Conservation (phyloP, 2,113 vertebrate genomes). For the Eulemur macaco region DNA sequence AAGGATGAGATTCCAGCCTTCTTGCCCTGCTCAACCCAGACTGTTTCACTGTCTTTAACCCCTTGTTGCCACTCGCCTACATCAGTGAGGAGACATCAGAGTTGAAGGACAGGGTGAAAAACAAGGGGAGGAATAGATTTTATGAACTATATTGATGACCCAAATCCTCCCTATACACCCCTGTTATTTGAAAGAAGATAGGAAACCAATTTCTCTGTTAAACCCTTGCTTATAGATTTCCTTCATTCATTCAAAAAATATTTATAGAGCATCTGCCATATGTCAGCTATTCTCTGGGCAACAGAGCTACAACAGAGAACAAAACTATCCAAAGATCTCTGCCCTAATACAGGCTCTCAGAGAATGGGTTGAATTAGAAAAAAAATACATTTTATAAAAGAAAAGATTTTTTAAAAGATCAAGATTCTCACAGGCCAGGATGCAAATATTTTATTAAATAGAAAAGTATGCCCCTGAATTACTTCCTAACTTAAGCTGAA, state of each 20-base stretch:
- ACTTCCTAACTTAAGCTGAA: neutral
- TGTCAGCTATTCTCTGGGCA: neutral
- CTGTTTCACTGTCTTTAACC: neutral
- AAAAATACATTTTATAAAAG: neutral
- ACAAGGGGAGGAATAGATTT: neutral
- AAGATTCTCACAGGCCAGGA: neutral
- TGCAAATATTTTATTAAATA: neutral
- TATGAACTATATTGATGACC: neutral
- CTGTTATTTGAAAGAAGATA: neutral
- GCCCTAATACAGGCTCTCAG: neutral
- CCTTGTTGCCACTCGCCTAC: neutral
- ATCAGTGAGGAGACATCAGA: neutral
- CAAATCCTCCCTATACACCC: neutral
- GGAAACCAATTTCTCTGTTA: neutral
- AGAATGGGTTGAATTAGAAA: neutral
- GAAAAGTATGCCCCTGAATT: neutral
- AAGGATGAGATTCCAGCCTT: neutral
- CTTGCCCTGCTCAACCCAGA: neutral
- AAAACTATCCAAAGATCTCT: neutral
- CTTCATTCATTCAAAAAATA: slow-evolving; percentile 15
- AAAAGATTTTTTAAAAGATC: neutral
- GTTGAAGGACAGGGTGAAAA: neutral
- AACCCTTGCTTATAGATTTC: neutral
- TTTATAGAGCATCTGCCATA: neutral
- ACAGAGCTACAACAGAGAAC: neutral